Conservation (phyloP, 2,113 vertebrate genomes). For the Ctenomys sociabilis region DNA sequence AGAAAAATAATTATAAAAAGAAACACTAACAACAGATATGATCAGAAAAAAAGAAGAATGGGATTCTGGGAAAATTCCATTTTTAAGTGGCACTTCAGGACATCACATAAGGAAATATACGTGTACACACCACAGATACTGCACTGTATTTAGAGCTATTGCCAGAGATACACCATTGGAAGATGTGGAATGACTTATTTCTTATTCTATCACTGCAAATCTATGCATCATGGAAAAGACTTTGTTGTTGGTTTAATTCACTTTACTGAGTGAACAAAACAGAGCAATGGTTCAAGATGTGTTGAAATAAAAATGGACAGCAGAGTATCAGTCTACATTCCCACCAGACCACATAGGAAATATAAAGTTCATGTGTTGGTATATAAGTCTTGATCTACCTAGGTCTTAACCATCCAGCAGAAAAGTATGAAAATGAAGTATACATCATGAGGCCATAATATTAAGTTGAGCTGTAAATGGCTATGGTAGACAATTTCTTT, state of each 20-base stretch:
- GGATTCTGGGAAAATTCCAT: background rate
- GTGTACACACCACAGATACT: background rate
- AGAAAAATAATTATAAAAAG: background rate
- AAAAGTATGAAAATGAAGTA: too few relatives aligned
- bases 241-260: background rate
- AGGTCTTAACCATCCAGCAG: too few relatives aligned
- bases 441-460: too few relatives aligned
- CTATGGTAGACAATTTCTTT: too few relatives aligned
- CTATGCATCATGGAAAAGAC: background rate
- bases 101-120: background rate
- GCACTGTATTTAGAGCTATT: background rate
- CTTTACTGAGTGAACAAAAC: background rate
- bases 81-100: background rate
- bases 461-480: too few relatives aligned
- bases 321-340: too few relatives aligned
- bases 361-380: too few relatives aligned
- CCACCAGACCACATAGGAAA: too few relatives aligned
- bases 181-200: background rate
- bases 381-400: too few relatives aligned
- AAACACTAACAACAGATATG: background rate
- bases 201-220: background rate
- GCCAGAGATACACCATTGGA: background rate
- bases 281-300: background rate
- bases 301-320: background rate
- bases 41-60: constrained; percentile 16